Base-by-base conservation (phyloP, 2,113 vertebrate species). In the Oostethus manadensis region DNA sequence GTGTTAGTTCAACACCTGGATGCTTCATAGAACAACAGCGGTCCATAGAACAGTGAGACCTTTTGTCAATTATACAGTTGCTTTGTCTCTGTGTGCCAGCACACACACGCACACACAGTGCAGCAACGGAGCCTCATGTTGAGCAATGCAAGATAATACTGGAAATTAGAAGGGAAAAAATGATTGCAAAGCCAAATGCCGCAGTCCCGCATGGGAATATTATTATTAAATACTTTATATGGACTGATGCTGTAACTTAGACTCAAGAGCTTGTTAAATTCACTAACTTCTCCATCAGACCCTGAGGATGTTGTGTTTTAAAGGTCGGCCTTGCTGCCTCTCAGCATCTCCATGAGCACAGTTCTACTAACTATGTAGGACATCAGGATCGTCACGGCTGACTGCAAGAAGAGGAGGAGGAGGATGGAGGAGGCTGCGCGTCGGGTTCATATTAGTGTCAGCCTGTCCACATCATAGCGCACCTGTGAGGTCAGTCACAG, bases 401-500 rank as follows among this genome's bases (percentile, higher is more conserved):
- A 18, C 60, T 48, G 21, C 17, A 11, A 22, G 62, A 58, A 49
- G 22, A 22, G 47, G 43, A 9, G 9, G 15, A 20, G 8, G 46
- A 26, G 15, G 57, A 44, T n/a, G 23, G 57, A 58, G 44, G 17
- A 11, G 57, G 53, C 62, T 74, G 56, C 51, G 53, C 51, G 18
- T 17, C 1, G 54, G 68, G 56, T 56, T 77, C 33, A 66, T 51
- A 54, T 8, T n/a, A 57, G 40, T 53, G 23, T 74, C 62, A 51
- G 23, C 8, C 8, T 50, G 17, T 51, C 51, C 62, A 45, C 56
- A 38, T 84, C 66, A 88, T 35, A 91, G 23, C 14, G 79, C 90
- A 56, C 88, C 89, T 1, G 89, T 91, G 62, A 92, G 84, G 79
- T 92, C 91, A 6, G 48, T 81, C 69, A 91, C 80, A 0, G 77